Conservation (phyloP, 2,797 vertebrate species). For the Ibycter americanus region DNA sequence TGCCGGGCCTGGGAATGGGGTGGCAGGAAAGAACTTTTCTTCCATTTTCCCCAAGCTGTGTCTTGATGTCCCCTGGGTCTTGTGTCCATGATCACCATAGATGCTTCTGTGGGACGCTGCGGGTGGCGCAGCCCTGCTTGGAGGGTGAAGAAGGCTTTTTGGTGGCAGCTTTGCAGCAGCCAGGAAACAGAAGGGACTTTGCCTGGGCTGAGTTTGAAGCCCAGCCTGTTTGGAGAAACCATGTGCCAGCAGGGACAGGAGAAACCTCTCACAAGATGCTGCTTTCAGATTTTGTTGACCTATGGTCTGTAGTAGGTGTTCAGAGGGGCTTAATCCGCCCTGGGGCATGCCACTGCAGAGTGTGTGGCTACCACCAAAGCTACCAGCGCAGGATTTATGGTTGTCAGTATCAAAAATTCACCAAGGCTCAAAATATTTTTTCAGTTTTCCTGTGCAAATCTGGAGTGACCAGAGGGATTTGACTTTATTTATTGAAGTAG, state of each 20-base stretch:
- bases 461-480: not conserved
- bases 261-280: not conserved
- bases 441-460: not conserved
- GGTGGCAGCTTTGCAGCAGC: not conserved
- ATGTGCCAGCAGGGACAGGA: not conserved
- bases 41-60: not conserved
- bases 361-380: not conserved
- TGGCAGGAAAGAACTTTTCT: not conserved
- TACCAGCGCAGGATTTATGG: not conserved
- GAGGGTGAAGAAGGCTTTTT: not conserved
- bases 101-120: rapidly evolving
- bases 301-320: not conserved
- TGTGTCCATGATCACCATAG: not conserved
- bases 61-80: not conserved
- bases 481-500: not conserved
- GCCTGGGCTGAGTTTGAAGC: not conserved
- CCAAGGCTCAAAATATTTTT: not conserved
- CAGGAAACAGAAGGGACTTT: not conserved
- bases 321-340: not conserved
- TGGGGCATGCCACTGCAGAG: rapidly evolving
- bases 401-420: not conserved
- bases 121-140: not conserved
- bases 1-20: rapidly evolving
- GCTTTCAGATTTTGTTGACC: not conserved
- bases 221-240: not conserved